These are phyloP conservation scores for Melospiza georgiana DNA, from an alignment of 2,113 vertebrate genomes.

Conservation along the genomic window DNA sequence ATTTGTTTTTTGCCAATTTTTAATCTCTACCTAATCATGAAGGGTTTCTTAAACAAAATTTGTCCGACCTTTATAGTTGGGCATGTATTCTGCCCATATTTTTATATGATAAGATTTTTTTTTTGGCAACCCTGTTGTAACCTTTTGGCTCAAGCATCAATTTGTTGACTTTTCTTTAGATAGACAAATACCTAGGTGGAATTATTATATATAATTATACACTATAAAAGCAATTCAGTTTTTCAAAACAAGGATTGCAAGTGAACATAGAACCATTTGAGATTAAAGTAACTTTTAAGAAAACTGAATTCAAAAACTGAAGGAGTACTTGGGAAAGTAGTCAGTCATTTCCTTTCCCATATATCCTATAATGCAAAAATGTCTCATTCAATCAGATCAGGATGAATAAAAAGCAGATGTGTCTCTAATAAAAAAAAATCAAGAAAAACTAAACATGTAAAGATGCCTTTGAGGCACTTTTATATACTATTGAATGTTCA, in stretches of 20 bases:
- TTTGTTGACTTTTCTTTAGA: not conserved
- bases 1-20: not conserved
- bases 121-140: not conserved
- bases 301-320: not conserved
- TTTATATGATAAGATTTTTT: not conserved
- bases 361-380: not conserved
- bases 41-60: not conserved
- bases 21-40: not conserved
- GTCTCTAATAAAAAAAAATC: not conserved
- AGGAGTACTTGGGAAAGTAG: not conserved
- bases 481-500: not conserved
- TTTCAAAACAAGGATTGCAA: not conserved
- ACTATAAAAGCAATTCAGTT: not conserved
- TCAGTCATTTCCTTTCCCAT: not conserved
- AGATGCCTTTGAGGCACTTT: not conserved
- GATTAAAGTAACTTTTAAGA: not conserved
- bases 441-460: not conserved
- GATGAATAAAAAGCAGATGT: not conserved
- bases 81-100: not conserved
- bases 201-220: not conserved
- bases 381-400: not conserved
- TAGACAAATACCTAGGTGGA: not conserved
- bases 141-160: not conserved
- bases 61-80: not conserved
- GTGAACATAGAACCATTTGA: not conserved